These are phyloP conservation scores for Gadus chalcogrammus DNA, from an alignment of 2,113 vertebrate species.

Conservation along the genomic window DNA sequence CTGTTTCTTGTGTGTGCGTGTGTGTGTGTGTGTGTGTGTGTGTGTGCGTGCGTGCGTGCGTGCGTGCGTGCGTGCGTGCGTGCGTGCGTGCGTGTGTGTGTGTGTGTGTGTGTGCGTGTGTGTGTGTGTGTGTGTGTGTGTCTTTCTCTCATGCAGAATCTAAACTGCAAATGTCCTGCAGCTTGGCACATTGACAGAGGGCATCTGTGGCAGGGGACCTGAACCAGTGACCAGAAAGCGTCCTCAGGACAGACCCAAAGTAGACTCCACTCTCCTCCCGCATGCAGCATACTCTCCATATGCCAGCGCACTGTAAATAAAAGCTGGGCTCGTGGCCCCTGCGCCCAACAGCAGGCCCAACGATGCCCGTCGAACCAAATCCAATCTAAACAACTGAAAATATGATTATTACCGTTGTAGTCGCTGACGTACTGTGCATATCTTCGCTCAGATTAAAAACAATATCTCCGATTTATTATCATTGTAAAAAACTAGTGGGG, in stretches of 20 bases:
- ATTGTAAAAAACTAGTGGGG: slow-evolving; percentile 29
- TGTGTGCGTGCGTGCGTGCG: slow-evolving; percentile 1
- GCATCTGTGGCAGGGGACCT: slow-evolving; percentile 45
- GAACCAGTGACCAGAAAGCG: slow-evolving; percentile 68
- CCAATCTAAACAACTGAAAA: slow-evolving; percentile 51
- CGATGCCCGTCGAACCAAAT: slow-evolving; percentile 58
- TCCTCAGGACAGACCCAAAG: slow-evolving; percentile 41
- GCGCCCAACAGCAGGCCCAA: neutral
- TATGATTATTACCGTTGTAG: slow-evolving; percentile 41
- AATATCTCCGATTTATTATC: slow-evolving; percentile 34
- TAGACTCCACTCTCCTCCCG: slow-evolving; percentile 34
- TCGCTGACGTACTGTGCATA: slow-evolving; percentile 12
- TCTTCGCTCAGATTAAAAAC: slow-evolving; percentile 55
- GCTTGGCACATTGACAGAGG: slow-evolving; percentile 61
- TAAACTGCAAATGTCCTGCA: slow-evolving; percentile 26
- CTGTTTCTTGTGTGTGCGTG: neutral
- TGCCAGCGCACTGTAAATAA: slow-evolving; percentile 35
- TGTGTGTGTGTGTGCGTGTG: slow-evolving; percentile 6
- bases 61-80: neutral
- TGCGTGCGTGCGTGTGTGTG: slow-evolving; percentile 15
- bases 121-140: slow-evolving; percentile 28
- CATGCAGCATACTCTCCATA: slow-evolving; percentile 2
- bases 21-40: neutral
- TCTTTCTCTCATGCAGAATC: slow-evolving; percentile 34
- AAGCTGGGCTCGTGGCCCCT: slow-evolving; percentile 22